phyloP scores from a whole-genome alignment of 2,797 vertebrate genomes.

The Cirrhinus mrigala region DNA sequence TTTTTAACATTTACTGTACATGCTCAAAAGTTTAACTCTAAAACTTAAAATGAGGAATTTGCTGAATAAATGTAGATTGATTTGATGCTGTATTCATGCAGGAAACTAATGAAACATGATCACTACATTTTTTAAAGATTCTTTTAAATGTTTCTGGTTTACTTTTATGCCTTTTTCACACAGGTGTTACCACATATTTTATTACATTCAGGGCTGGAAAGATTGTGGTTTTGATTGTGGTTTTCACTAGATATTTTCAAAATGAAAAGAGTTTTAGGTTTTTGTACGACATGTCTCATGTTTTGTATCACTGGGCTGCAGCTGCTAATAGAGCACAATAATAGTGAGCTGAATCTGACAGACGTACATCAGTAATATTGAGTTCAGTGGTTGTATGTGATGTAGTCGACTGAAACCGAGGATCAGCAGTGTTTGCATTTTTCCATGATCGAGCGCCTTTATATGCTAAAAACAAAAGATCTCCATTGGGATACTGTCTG shows the following conservation, averaged over 20 bases:
- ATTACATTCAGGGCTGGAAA: neutral
- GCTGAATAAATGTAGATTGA: neutral
- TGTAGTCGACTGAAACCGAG: conserved; percentile 12
- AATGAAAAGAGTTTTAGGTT: neutral
- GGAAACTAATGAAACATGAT: neutral
- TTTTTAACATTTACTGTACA: neutral
- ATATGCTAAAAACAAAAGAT: conserved; percentile 44
- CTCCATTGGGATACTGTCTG: conserved; percentile 7
- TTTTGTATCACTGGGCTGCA: neutral
- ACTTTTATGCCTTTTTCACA: neutral
- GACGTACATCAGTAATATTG: too few species aligned
- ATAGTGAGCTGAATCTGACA: too few species aligned
- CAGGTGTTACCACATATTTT: conserved; percentile 2
- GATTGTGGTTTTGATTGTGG: neutral
- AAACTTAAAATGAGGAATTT: neutral
- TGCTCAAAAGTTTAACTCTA: neutral
- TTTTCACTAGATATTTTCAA: neutral
- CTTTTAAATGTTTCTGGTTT: neutral
- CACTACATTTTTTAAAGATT: too few species aligned
- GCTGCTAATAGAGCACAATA: too few species aligned
- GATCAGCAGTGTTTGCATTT: neutral
- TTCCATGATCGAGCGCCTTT: conserved; percentile 36
- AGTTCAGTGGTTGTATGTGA: neutral
- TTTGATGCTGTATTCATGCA: neutral
- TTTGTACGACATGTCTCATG: neutral